Percentiles rank a stretch among this genome's conserved stretches.
phyloP scores from a whole-genome alignment of 35 echinoderm and acorn worm genomes.

The Acanthaster planci region DNA sequence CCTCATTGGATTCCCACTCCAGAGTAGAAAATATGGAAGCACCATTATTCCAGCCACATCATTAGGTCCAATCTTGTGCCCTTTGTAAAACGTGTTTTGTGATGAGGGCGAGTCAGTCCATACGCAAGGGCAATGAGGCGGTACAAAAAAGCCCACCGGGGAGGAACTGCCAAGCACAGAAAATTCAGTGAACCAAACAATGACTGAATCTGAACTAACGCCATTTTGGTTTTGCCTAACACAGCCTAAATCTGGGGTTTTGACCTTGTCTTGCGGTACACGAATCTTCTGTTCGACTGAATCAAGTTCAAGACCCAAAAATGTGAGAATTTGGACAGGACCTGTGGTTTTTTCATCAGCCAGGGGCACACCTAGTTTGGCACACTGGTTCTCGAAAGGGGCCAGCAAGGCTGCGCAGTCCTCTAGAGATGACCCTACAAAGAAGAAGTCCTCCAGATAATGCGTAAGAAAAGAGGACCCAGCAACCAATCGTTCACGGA shows the following conservation, averaged over 20 bases:
- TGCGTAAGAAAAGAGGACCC: neutral
- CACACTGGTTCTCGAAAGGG: neutral
- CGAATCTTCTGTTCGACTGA: neutral
- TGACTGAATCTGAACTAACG: constrained; percentile 20
- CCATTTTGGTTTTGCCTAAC: neutral
- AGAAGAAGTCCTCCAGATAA: constrained; percentile 51
- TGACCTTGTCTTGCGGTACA: constrained; percentile 19
- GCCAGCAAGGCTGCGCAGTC: neutral
- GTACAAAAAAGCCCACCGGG: constrained; percentile 25
- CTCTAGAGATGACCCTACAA: neutral
- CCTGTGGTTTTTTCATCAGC: constrained; percentile 42
- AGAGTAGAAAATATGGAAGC: too few species aligned
- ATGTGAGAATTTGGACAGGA: constrained; percentile 2
- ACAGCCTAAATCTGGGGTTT: neutral
- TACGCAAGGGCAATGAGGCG: too few species aligned
- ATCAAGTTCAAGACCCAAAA: constrained; percentile 36
- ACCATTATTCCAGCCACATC: too few species aligned
- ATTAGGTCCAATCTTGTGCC: too few species aligned
- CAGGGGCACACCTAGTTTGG: constrained; percentile 20
- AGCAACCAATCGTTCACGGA: neutral
- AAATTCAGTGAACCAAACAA: constrained; percentile 47
- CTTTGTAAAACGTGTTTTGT: too few species aligned
- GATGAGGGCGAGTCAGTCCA: too few species aligned
- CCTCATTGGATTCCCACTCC: too few species aligned
- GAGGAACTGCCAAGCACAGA: constrained; percentile 23